Base-by-base conservation (phyloP, 2,888 invertebrate species). In the Cryptosula pallasiana region DNA sequence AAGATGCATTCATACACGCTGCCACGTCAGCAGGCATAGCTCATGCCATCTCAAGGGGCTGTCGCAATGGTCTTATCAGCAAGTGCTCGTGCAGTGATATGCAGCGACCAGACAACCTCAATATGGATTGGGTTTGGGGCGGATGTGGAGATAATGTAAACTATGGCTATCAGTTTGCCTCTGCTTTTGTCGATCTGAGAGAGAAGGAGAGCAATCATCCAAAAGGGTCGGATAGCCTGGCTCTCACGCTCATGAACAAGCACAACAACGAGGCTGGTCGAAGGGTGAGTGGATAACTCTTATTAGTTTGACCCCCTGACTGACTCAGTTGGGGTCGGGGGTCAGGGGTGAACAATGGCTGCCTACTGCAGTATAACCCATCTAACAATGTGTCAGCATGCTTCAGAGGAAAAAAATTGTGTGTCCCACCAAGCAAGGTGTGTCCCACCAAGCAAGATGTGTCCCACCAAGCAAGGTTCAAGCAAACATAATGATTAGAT, bases 221-320 rank as follows among this genome's bases (percentile, higher is more conserved):
- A 81, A 88, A 92, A 77, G 92, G 93, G 73, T 91, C 93, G 75
- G 88, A 90, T 73, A 92, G 92, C 78, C 91, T 83, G 55, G 95
- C 94, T 0, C 87, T 93, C 55, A 91, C 92, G 81, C 88, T 97
- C 76, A 97, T 98, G 94, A 97, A 98, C 79, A 87, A 97, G 72
- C 96, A 97, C 85, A 98, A 98, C 87, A 99, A 98, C 85, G 96
- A 99, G 85, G 98, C 96, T 54, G 98, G 98, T 16, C 87, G 98
- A 82, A 88, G 95, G 90, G 96, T 97, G 87, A 88, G 90, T 32
- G 20, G 45, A 45, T n/a, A n/a, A n/a, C n/a, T n/a, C n/a, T n/a
- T n/a, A n/a, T n/a, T n/a, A n/a, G n/a, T n/a, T n/a, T n/a, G n/a
- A 13, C 45, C 9, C 45, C 45, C 45, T 45, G 9, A 13, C 9